phyloP scores from a whole-genome alignment of 1,140 invertebrate genomes.

The Antheraea pernyi region DNA sequence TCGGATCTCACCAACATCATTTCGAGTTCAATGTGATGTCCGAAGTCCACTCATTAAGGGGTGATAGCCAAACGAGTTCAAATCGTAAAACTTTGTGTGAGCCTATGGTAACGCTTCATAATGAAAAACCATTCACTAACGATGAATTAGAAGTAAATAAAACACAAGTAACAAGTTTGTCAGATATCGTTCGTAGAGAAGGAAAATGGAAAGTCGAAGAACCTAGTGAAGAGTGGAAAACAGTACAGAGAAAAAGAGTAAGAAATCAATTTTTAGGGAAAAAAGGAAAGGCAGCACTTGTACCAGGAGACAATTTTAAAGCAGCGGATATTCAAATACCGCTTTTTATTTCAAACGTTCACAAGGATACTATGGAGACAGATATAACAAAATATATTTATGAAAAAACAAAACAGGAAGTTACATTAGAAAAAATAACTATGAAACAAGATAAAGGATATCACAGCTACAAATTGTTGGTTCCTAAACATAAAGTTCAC shows the following conservation, averaged over 20 bases:
- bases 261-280: slow-evolving; percentile 9
- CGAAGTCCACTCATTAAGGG: no score
- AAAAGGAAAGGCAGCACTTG: slow-evolving; percentile 1
- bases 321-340: slow-evolving; percentile 27
- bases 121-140: no score
- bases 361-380: slow-evolving; percentile 13
- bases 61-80: no score
- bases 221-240: no score
- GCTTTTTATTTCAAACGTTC: slow-evolving; percentile 34
- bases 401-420: slow-evolving; percentile 16
- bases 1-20: no score
- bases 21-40: no score
- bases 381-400: slow-evolving; percentile 9
- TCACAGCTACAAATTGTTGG: slow-evolving; percentile 9
- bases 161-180: no score
- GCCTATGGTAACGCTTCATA: no score
- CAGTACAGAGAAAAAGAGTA: neutral
- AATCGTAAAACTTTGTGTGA: no score
- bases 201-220: no score
- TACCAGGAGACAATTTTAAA: slow-evolving; percentile 25
- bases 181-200: no score
- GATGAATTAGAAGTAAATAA: no score
- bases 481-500: slow-evolving; percentile 14
- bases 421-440: slow-evolving; percentile 14
- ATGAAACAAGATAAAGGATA: slow-evolving; percentile 22